phyloP scores from a whole-genome alignment of 2,113 vertebrate species.

The Phylloscopus trochilus region DNA sequence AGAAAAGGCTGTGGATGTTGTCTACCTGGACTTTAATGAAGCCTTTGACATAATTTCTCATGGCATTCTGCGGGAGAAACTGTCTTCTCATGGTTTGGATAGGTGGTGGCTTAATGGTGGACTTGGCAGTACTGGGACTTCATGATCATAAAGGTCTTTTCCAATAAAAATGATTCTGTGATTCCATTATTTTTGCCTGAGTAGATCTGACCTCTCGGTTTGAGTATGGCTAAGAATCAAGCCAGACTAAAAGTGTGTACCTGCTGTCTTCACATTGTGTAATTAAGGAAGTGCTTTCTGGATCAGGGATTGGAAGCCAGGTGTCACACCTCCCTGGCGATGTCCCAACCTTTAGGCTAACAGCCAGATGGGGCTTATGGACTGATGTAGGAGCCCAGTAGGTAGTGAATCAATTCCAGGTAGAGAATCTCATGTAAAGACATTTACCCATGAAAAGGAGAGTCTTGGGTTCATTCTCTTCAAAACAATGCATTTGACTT shows the following conservation, averaged over 20 bases:
- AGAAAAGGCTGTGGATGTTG: not conserved
- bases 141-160: not conserved
- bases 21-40: not conserved
- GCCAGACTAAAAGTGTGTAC: not conserved
- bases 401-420: not conserved
- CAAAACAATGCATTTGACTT: not conserved
- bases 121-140: not conserved
- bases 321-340: not conserved
- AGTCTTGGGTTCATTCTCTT: not conserved
- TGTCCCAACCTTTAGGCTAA: not conserved
- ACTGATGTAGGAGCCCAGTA: not conserved
- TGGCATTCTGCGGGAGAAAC: not conserved
- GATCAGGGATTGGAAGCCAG: not conserved
- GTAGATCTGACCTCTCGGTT: not conserved
- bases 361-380: rapidly evolving
- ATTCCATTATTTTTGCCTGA: not conserved
- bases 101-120: not conserved
- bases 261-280: not conserved
- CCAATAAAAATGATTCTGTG: not conserved
- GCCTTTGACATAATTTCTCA: not conserved
- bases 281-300: not conserved
- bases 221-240: not conserved
- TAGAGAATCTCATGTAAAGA: not conserved
- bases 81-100: not conserved
- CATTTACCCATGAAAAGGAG: not conserved